phyloP scores from a whole-genome alignment of 2,797 vertebrate species.

The Hyperoplus lanceolatus region DNA sequence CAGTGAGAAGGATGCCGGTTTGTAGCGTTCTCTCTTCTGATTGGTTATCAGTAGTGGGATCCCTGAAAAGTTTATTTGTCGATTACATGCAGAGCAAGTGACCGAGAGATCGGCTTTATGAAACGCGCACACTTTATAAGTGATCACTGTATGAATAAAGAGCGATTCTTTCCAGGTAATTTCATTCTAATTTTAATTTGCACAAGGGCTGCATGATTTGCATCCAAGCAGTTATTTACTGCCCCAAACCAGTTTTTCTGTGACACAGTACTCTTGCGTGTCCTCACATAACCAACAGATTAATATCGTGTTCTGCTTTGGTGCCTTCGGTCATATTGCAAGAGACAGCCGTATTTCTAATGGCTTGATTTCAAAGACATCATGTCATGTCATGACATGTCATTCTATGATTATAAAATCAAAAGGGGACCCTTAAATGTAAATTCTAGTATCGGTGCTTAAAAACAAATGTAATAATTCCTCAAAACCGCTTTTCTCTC shows the following conservation, averaged over 20 bases:
- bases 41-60: too few relatives aligned
- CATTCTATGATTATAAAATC: background rate
- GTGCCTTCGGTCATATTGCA: background rate
- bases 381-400: too few relatives aligned
- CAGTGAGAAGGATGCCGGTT: too few relatives aligned
- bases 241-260: constrained; percentile 75
- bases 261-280: constrained; percentile 21
- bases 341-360: background rate
- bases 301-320: background rate
- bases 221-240: constrained; percentile 61
- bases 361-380: background rate
- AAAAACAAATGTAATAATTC: too few relatives aligned
- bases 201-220: constrained; percentile 40
- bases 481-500: background rate
- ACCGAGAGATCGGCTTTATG: too few relatives aligned
- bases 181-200: constrained; percentile 26
- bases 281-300: constrained; percentile 16
- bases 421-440: background rate
- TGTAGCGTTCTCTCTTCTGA: too few relatives aligned
- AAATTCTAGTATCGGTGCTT: too few relatives aligned
- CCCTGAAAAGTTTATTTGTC: too few relatives aligned
- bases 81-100: too few relatives aligned
- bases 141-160: too few relatives aligned
- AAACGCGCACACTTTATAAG: too few relatives aligned
- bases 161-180: background rate